Conservation (phyloP, 1,140 invertebrate genomes). For the Calephelis nemesis region DNA sequence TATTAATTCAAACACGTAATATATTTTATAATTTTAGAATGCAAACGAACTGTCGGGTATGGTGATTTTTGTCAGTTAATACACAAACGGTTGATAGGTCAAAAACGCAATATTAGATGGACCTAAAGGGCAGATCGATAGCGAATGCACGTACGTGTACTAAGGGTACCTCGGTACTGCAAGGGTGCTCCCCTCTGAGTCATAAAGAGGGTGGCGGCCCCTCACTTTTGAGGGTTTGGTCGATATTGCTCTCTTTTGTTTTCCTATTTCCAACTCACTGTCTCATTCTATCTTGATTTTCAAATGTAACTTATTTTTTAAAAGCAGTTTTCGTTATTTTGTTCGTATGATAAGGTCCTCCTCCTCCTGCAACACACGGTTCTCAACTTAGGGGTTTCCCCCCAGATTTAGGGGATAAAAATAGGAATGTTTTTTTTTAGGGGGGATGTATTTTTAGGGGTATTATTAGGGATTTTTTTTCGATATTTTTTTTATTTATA, state of each 20-base stretch:
- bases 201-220: constrained; percentile 71
- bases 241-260: constrained; percentile 74
- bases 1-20: background rate
- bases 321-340: background rate
- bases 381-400: too few species aligned
- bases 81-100: constrained; percentile 25
- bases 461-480: too few species aligned
- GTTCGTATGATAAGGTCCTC: too few species aligned
- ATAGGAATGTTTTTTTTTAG: too few species aligned
- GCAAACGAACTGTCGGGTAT: too few species aligned
- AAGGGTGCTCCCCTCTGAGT: constrained; percentile 74
- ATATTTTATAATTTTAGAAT: too few species aligned
- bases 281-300: constrained; percentile 36
- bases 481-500: too few species aligned
- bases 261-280: constrained; percentile 57
- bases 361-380: too few species aligned
- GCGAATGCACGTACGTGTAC: constrained; percentile 53
- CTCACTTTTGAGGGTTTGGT: constrained; percentile 73
- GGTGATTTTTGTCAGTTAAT: background rate
- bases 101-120: constrained; percentile 34
- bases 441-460: too few species aligned
- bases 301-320: background rate
- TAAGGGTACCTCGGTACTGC: constrained; percentile 56
- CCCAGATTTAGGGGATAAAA: too few species aligned
- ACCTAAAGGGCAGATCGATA: constrained; percentile 64